These are phyloP conservation scores for Ypsolopha sequella DNA, from an alignment of 2,888 invertebrate genomes.

Conservation along the genomic window DNA sequence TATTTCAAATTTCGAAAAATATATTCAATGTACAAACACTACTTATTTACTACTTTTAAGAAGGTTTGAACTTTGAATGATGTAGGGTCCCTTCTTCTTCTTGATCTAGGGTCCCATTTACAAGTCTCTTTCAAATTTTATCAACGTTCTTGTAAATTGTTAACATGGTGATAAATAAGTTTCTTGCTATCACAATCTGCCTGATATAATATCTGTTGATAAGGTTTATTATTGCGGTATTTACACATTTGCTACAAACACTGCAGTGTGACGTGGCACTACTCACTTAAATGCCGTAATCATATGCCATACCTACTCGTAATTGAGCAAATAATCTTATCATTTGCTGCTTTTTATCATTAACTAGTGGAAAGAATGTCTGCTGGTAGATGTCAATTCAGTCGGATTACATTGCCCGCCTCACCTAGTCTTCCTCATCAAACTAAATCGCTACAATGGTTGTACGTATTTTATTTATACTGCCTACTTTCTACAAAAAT, in stretches of 20 bases:
- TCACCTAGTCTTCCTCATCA: constrained; percentile 15
- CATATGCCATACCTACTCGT: constrained; percentile 29
- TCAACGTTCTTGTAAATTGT: neutral
- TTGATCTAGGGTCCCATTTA: no score
- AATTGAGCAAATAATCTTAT: constrained; percentile 43
- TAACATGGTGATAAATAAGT: constrained; percentile 1
- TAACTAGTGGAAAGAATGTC: neutral
- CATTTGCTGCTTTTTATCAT: constrained; percentile 10
- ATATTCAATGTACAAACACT: no score
- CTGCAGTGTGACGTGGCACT: constrained; percentile 61
- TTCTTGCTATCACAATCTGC: neutral
- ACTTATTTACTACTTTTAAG: no score
- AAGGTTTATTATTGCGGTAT: constrained; percentile 51
- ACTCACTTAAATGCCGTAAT: constrained; percentile 28
- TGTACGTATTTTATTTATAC: constrained; percentile 28
- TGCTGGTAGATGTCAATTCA: neutral
- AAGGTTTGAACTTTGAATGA: no score
- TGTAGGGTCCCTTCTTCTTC: no score
- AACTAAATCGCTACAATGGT: constrained; percentile 46
- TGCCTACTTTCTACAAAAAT: no score
- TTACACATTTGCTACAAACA: constrained; percentile 32
- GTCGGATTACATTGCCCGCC: constrained; percentile 4
- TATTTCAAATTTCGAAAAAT: no score
- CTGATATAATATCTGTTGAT: constrained; percentile 23
- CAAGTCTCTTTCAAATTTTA: neutral